Base-by-base conservation (phyloP, 2,113 vertebrate genomes). In the Limanda limanda region DNA sequence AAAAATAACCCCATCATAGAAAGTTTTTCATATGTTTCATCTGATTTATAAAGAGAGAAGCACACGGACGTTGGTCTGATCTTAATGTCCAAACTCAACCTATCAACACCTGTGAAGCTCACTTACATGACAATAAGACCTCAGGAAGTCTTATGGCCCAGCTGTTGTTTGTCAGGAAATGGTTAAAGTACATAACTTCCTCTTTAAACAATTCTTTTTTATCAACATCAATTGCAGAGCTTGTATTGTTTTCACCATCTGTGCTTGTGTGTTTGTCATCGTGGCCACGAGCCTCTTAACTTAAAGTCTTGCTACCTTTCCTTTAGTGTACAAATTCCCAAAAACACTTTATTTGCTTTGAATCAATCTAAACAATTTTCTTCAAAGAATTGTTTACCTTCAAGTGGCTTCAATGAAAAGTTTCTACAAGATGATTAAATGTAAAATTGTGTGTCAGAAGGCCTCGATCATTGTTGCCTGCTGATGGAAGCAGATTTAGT, bases 401-500 rank as follows among this genome's bases (percentile, higher is more conserved):
- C 18, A 51, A 51, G 47, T 15, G 17, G 15, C 4, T 51, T 5
- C 14, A 17, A 51, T 51, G 47, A 51, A 51, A 17, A 51, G 47
- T 17, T 51, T 1, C 15, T 20, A 7, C 47, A 15, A 48, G 15
- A 48, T 48, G 17, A 48, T 51, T 51, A 51, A 51, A 51, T 6
- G 47, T 51, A 3, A 54, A 54, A 21, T 4, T 54, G 3, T 54
- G n/a, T 21, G 52, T 54, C 42, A 64, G 4, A 25, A 60, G 18
- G 68, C 37, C 8, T 52, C 56, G 52, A 52, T n/a, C 5, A 31
- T 78, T 78, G 42, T 31, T 24, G 57, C 74, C 61, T 79, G 80
- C 83, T 86, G 90, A 84, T 81, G 64, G 67, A 78, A 68, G 78
- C 76, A 78, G 65, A 86, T 88, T 85, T 77, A 79, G 68, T 37